phyloP scores from a whole-genome alignment of 1,140 invertebrate species.

The Lepidurus arcticus region DNA sequence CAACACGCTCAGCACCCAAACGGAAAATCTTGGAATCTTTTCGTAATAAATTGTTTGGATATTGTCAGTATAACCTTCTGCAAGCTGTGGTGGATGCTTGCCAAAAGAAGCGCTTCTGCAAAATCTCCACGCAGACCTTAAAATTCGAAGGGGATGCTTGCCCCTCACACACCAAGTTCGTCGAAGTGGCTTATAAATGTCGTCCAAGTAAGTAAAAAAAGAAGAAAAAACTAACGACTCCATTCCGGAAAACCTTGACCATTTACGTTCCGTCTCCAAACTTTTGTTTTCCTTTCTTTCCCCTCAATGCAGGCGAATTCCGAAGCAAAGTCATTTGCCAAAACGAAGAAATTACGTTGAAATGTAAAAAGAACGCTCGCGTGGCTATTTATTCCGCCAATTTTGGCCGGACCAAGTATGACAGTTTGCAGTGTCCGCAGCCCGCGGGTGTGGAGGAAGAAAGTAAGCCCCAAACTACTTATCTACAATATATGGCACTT shows the following conservation, averaged over 20 bases:
- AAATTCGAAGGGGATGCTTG: slow-evolving; percentile 78
- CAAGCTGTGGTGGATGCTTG: slow-evolving; percentile 88
- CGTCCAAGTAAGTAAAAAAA: slow-evolving; percentile 74
- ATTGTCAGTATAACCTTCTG: slow-evolving; percentile 73
- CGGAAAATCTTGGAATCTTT: slow-evolving; percentile 11
- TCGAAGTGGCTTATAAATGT: slow-evolving; percentile 90
- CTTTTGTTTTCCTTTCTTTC: slow-evolving; percentile 36
- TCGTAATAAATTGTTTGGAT: slow-evolving; percentile 20
- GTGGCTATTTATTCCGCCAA: slow-evolving; percentile 85
- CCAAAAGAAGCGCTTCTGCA: slow-evolving; percentile 81
- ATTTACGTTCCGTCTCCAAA: background rate
- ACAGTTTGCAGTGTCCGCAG: slow-evolving; percentile 81
- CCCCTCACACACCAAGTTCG: slow-evolving; percentile 71
- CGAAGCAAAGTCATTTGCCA: slow-evolving; percentile 84
- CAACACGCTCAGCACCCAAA: background rate
- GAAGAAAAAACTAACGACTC: background rate
- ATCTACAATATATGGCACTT: background rate
- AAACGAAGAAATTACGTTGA: slow-evolving; percentile 74
- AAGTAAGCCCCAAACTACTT: slow-evolving; percentile 58
- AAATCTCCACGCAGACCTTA: slow-evolving; percentile 54
- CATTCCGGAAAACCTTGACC: slow-evolving; percentile 11
- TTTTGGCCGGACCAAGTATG: slow-evolving; percentile 80
- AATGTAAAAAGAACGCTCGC: slow-evolving; percentile 71
- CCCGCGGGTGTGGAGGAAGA: slow-evolving; percentile 76
- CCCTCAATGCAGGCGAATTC: slow-evolving; percentile 71